A percentile compares a stretch with the other conserved stretches of the same genome.
phyloP scores from a whole-genome alignment of 2,113 vertebrate species.

The Pitta sordida region DNA sequence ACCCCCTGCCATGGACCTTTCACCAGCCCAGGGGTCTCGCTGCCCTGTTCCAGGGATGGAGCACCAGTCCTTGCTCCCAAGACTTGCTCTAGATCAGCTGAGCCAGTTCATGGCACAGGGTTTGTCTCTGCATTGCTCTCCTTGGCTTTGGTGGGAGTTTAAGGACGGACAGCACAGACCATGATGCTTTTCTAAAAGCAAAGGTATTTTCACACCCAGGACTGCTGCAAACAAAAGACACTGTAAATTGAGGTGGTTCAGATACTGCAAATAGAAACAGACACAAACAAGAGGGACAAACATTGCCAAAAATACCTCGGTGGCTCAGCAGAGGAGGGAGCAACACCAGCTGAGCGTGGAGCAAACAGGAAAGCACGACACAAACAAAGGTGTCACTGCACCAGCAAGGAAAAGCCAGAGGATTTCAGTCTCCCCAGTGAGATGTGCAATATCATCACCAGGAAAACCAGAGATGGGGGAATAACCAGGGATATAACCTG shows the following conservation, averaged over 20 bases:
- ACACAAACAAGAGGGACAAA: neutral
- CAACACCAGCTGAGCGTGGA: neutral
- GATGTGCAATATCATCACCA: neutral
- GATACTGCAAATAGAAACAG: neutral
- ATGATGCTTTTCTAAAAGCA: neutral
- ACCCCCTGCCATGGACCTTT: neutral
- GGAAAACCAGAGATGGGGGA: neutral
- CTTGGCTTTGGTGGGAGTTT: neutral
- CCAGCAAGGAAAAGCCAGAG: neutral
- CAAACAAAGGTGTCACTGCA: neutral
- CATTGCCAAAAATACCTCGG: neutral
- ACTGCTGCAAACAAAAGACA: neutral
- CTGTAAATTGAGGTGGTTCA: neutral
- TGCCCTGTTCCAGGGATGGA: neutral
- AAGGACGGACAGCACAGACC: neutral
- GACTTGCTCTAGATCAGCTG: neutral
- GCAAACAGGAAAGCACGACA: neutral
- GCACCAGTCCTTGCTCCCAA: neutral
- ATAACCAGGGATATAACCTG: too few species aligned
- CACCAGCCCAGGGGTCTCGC: neutral
- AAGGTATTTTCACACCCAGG: neutral
- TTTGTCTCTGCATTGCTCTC: neutral
- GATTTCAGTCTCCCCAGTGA: neutral
- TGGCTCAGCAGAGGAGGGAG: neutral
- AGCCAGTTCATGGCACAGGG: neutral